Conservation (phyloP, 2,797 vertebrate genomes). For the Notamacropus eugenii region DNA sequence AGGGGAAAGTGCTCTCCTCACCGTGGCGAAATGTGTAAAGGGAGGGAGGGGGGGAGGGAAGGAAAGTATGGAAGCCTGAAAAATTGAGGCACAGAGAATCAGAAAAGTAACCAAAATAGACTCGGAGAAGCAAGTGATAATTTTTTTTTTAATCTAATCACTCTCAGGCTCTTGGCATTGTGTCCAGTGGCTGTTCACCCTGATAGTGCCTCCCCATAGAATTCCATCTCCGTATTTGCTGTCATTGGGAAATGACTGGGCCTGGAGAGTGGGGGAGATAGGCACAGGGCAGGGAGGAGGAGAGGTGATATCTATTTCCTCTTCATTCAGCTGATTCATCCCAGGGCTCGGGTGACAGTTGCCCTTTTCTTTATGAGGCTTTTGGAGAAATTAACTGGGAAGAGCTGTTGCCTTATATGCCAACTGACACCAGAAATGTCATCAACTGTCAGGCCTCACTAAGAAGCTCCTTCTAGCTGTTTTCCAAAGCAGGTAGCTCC, state of each 20-base stretch:
- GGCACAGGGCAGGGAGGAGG: neutral
- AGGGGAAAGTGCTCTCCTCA: neutral
- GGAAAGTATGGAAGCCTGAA: neutral
- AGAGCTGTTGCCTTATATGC: neutral
- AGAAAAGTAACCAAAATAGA: neutral
- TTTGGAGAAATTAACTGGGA: neutral
- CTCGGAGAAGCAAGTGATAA: neutral
- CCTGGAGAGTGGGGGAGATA: neutral
- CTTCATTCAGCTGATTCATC: neutral
- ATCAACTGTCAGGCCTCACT: neutral
- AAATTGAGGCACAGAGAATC: neutral
- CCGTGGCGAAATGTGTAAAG: rapidly evolving
- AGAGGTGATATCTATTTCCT: neutral
- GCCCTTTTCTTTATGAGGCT: neutral
- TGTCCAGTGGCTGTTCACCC: neutral
- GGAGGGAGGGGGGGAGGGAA: rapidly evolving
- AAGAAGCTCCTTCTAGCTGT: neutral
- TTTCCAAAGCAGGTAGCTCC: neutral
- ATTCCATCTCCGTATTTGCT: neutral
- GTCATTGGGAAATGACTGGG: neutral
- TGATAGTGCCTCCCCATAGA: neutral
- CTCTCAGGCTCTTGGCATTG: rapidly evolving
- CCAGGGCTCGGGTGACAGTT: neutral
- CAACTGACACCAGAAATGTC: neutral
- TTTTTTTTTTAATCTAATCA: neutral